These are phyloP conservation scores for Cichlasoma orientale DNA, from an alignment of 2,797 vertebrate genomes.

Conservation along the genomic window DNA sequence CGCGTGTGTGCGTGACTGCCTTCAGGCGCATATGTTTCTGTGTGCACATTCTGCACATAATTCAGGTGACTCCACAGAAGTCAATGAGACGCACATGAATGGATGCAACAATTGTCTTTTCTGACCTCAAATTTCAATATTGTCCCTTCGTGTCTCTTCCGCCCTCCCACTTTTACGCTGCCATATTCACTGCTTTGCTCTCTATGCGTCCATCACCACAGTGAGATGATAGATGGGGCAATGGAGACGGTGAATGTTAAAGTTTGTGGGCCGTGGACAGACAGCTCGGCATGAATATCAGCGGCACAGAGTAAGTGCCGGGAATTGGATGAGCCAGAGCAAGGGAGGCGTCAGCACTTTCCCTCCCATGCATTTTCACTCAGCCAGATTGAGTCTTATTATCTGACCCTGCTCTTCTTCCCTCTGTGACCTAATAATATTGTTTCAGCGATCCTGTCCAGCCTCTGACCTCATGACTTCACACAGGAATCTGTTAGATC, in stretches of 20 bases:
- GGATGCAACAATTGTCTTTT: constrained; percentile 72
- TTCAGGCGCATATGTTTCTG: constrained; percentile 1
- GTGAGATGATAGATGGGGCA: constrained; percentile 72
- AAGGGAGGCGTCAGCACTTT: constrained; percentile 81
- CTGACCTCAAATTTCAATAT: constrained; percentile 78
- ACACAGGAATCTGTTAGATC: constrained; percentile 60
- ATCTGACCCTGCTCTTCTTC: constrained; percentile 77
- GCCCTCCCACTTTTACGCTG: background rate
- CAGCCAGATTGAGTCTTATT: constrained; percentile 83
- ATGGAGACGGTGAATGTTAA: constrained; percentile 68
- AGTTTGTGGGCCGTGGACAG: constrained; percentile 81
- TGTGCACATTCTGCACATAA: constrained; percentile 42
- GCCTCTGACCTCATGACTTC: constrained; percentile 70
- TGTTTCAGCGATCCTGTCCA: constrained; percentile 77
- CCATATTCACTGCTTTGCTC: constrained; percentile 14
- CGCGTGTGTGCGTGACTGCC: background rate
- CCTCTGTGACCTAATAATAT: constrained; percentile 83
- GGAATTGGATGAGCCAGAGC: constrained; percentile 72
- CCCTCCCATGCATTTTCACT: constrained; percentile 79
- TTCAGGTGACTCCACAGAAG: constrained; percentile 60
- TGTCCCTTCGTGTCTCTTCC: constrained; percentile 33
- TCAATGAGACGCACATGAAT: constrained; percentile 66
- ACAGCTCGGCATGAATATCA: constrained; percentile 76
- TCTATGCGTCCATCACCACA: constrained; percentile 59
- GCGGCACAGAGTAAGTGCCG: constrained; percentile 51